Evolutionary conservation across 53 echinoderm and acorn worm genomes (phyloP).

Genomic region (Arbacia lixula): DNA sequence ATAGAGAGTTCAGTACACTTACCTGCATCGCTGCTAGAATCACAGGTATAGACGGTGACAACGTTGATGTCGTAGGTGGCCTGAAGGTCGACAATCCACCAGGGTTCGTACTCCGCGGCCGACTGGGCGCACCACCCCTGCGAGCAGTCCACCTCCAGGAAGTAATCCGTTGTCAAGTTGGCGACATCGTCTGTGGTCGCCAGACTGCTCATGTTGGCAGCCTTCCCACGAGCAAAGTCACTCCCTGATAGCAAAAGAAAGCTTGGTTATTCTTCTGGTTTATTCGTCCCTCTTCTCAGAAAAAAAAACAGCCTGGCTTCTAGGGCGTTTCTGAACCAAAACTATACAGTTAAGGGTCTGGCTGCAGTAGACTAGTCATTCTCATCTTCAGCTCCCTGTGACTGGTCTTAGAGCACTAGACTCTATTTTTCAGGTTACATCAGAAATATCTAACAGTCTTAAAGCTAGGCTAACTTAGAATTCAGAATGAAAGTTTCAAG

Average conservation of each 20-base stretch:
- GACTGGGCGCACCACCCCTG: constrained; percentile 62
- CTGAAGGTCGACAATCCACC: constrained; percentile 70
- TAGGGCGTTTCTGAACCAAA: no score
- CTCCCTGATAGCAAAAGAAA: constrained; percentile 38
- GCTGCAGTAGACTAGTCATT: no score
- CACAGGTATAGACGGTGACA: constrained; percentile 68
- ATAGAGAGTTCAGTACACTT: no score
- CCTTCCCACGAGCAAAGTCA: constrained; percentile 60
- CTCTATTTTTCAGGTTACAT: no score
- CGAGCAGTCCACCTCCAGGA: constrained; percentile 41
- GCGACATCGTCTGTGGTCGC: constrained; percentile 11
- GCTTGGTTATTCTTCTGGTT: neutral
- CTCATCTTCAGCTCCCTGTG: no score
- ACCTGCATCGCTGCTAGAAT: constrained; percentile 44
- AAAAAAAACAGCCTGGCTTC: neutral
- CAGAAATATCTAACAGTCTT: no score
- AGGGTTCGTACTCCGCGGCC: constrained; percentile 66
- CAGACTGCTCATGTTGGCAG: constrained; percentile 63
- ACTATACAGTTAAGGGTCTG: no score
- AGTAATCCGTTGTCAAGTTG: constrained; percentile 48
- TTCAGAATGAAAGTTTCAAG: neutral
- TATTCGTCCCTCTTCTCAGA: neutral
- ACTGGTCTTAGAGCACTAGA: no score
- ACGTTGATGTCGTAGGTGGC: constrained; percentile 65
- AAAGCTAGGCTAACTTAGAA: no score